Base-by-base conservation (phyloP, 2,113 vertebrate genomes). In the Pseudorhombus dupliciocellatus region DNA sequence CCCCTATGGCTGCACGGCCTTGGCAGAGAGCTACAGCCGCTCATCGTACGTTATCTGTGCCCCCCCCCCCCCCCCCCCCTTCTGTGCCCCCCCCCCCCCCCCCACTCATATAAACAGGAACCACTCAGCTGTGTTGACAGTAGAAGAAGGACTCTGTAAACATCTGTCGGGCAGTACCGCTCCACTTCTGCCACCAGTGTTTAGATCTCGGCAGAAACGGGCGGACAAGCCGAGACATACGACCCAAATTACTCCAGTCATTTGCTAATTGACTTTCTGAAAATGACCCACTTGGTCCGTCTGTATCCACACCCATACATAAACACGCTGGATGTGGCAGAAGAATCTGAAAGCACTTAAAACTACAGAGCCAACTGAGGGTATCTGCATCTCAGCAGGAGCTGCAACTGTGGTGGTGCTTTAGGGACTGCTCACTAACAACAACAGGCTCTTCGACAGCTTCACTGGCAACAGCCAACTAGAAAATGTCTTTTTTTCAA, bases 41-140 rank as follows among this genome's bases (percentile, higher is more conserved):
- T 48, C 58, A 44, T 79, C 62, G 26, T 79, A 83, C 50, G 77
- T 79, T 72, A 77, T 12, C 42, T 52, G 11, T 24, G 44, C 61
- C 40, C 54, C 15, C n/a, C n/a, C n/a, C n/a, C n/a, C n/a, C n/a
- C n/a, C n/a, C n/a, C n/a, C n/a, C n/a, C n/a, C n/a, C n/a, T n/a
- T n/a, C n/a, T n/a, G n/a, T n/a, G n/a, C n/a, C 34, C 34, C 34
- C 34, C 34, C 34, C 34, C 34, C 34, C 34, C 34, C 34, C 34
- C 34, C 34, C 10, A 10, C 75, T 72, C 52, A 55, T 70, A 85
- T 93, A 94, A 91, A 93, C 90, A 93, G 88, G 87, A 91, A 92
- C 84, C 85, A 86, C 84, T 90, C 70, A 55, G 79, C 28, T 58
- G 82, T 81, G 83, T 88, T 87, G 87, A 90, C 83, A 88, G 85